Percentiles rank a stretch among this genome's conserved stretches.
phyloP scores from a whole-genome alignment of 2,888 invertebrate genomes.

The Erebia epiphron region DNA sequence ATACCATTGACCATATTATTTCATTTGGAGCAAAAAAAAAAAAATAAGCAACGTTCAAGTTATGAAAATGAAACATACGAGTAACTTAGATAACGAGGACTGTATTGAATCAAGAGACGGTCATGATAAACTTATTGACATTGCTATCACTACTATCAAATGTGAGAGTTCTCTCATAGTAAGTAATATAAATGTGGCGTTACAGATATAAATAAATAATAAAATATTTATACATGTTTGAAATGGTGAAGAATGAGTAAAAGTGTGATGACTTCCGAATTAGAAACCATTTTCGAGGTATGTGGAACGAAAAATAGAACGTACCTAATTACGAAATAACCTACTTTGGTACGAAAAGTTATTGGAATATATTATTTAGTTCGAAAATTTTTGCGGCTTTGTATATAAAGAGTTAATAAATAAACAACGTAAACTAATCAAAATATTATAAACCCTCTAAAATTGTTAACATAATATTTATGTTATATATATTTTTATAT shows the following conservation, averaged over 20 bases:
- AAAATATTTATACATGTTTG: slow-evolving; percentile 10
- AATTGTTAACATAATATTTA: too few species aligned
- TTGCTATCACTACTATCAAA: slow-evolving; percentile 4
- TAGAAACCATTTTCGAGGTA: slow-evolving; percentile 35
- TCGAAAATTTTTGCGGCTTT: not conserved
- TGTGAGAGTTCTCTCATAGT: not conserved
- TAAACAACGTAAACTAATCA: too few species aligned
- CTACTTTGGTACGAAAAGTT: not conserved
- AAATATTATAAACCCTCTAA: too few species aligned
- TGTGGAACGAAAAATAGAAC: slow-evolving; percentile 23
- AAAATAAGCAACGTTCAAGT: too few species aligned
- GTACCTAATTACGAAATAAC: not conserved
- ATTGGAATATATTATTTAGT: not conserved
- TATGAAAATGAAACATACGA: slow-evolving; percentile 19
- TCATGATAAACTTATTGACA: slow-evolving; percentile 60
- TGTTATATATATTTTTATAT: too few species aligned
- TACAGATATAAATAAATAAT: not conserved
- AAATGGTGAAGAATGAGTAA: slow-evolving; percentile 23
- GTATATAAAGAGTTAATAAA: too few species aligned
- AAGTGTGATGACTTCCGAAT: slow-evolving; percentile 32
- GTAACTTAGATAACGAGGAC: slow-evolving; percentile 30
- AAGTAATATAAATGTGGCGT: not conserved
- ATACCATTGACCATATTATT: not conserved
- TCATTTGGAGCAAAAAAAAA: not conserved
- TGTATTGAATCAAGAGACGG: slow-evolving; percentile 41